Conservation (phyloP, 1,140 invertebrate species). For the Limonius californicus region DNA sequence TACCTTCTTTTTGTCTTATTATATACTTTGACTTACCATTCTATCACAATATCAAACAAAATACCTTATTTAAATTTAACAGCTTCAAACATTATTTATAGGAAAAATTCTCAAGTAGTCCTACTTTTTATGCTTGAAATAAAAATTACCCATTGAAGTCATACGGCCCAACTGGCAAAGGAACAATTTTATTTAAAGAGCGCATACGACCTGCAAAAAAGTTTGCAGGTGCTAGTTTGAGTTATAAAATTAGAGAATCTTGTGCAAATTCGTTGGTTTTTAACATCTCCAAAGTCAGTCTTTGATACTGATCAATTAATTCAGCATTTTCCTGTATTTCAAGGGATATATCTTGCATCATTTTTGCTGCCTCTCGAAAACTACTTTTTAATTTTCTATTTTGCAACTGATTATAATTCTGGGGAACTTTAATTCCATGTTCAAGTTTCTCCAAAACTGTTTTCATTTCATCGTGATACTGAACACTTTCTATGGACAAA, state of each 20-base stretch:
- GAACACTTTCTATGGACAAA: conserved; percentile 35
- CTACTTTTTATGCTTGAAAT: too few species aligned
- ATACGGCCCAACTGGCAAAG: too few species aligned
- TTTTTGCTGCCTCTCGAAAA: background rate
- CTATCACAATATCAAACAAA: too few species aligned
- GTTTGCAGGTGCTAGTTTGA: too few species aligned
- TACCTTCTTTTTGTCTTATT: too few species aligned
- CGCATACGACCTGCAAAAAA: too few species aligned
- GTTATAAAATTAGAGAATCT: background rate
- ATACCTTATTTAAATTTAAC: too few species aligned
- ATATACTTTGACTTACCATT: too few species aligned
- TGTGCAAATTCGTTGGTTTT: background rate
- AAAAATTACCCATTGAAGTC: too few species aligned
- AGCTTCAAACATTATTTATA: too few species aligned
- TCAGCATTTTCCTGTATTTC: background rate
- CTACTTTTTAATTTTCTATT: background rate
- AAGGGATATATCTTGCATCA: background rate
- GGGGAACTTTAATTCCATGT: background rate
- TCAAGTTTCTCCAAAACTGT: conserved; percentile 21
- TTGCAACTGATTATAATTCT: background rate
- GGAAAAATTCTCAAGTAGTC: too few species aligned
- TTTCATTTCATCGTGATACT: conserved; percentile 32
- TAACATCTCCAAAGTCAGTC: background rate
- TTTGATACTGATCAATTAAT: background rate
- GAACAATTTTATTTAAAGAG: too few species aligned